Conservation (phyloP, 2,113 vertebrate genomes). For the Anolis carolinensis region DNA sequence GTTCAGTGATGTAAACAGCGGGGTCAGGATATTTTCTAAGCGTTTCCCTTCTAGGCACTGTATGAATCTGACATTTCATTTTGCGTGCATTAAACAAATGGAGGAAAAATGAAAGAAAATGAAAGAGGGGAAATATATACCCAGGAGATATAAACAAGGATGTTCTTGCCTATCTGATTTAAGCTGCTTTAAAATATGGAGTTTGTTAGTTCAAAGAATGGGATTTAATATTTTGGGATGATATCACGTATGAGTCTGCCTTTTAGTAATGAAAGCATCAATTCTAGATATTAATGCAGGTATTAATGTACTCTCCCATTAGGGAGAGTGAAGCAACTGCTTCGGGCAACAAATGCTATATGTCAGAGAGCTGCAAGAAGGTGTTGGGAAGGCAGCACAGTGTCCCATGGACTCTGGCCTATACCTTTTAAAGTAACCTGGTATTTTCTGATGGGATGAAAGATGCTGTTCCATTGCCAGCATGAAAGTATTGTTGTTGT, state of each 20-base stretch:
- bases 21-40: constrained; percentile 9
- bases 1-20: constrained; percentile 3
- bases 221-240: not conserved
- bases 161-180: constrained; percentile 3
- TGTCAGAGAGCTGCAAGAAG: not conserved
- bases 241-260: not conserved
- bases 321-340: too few species aligned
- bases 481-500: not conserved
- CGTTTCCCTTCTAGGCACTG: not conserved
- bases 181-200: constrained; percentile 1
- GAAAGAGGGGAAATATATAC: not conserved
- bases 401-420: not conserved
- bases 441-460: not conserved
- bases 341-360: not conserved
- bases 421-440: not conserved
- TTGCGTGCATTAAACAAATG: constrained; percentile 7
- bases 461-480: not conserved
- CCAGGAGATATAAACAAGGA: constrained; percentile 10
- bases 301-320: not conserved
- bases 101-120: not conserved
- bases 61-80: constrained; percentile 27
- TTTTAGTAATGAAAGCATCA: not conserved
- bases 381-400: not conserved
- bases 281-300: not conserved
- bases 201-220: constrained; percentile 16